Conservation (phyloP, 2,797 vertebrate genomes). For the Phyllotis vaccarum region DNA sequence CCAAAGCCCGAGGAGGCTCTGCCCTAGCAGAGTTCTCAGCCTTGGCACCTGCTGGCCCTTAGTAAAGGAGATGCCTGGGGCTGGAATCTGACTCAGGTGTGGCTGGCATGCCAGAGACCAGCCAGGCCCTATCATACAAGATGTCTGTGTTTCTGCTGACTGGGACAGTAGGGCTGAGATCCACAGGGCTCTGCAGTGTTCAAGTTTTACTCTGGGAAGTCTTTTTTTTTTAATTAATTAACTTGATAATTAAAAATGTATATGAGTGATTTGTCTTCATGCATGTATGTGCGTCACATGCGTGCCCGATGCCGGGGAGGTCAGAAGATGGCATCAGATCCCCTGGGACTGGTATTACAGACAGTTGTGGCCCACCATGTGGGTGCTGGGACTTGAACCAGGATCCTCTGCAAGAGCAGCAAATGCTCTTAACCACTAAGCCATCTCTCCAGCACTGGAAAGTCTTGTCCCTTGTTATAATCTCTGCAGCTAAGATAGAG, state of each 20-base stretch:
- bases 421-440: not conserved
- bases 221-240: not conserved
- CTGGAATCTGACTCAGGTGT: not conserved
- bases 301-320: not conserved
- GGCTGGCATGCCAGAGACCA: not conserved
- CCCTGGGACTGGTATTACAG: not conserved
- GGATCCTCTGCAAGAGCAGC: not conserved
- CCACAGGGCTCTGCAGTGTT: not conserved
- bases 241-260: not conserved
- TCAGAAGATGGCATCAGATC: not conserved
- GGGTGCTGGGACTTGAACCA: too few relatives aligned
- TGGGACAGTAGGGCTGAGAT: not conserved
- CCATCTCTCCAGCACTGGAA: not conserved
- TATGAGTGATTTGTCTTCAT: not conserved
- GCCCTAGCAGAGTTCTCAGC: not conserved
- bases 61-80: not conserved
- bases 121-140: not conserved
- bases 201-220: not conserved
- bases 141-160: not conserved
- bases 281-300: too few relatives aligned
- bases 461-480: not conserved
- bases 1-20: not conserved
- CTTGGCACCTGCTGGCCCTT: not conserved
- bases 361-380: not conserved
- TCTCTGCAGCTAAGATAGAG: not conserved